Evolutionary conservation across 2,113 vertebrate genomes (phyloP), one percentile per base, ranked within the genome.

Genomic region (Tragelaphus imberbis): DNA sequence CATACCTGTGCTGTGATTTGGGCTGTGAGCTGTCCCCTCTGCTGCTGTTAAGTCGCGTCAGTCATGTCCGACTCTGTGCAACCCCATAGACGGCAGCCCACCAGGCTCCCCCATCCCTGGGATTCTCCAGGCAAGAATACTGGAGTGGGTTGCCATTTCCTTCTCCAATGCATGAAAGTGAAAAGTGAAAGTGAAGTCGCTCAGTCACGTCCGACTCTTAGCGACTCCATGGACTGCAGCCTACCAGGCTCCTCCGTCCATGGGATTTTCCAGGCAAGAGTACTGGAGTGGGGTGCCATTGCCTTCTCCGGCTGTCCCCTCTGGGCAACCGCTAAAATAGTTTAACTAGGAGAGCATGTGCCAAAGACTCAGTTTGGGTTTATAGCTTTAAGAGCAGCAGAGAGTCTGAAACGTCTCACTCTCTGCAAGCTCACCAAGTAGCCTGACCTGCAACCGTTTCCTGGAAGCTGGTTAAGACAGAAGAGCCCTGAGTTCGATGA

Each of bases 61-160:
- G 58, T 59, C 9, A 0, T 59, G 3, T 30, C 59, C 0, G 5
- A 30, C 12, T 61, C 59, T 61, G 59, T 61, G 59, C 0, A 0
- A 13, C 59, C 58, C 59, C 27, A 28, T 13, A 61, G 59, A 61
- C 0, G 0, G 59, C 59, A 61, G 28, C 59, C 59, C 28, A 15
- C 12, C 59, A 30, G 59, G 59, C 28, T 15, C 13, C 59, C 5
- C 27, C 59, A 0, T 14, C 28, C 59, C 28, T 61, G 59, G 59
- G 27, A 61, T 30, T 61, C 59, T 61, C 5, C 59, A 30, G 27
- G 59, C 27, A 30, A 30, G 59, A 61, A 61, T 27, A 14, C 59
- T 61, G 59, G 59, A 61, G 27, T 30, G 59, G 27, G 59, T 61
- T 30, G 59, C 59, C 59, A 61, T 61, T 61, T 61, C 2, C 27